These are phyloP conservation scores for Hypanus sabinus DNA, from an alignment of 2,113 vertebrate species.

Conservation along the genomic window DNA sequence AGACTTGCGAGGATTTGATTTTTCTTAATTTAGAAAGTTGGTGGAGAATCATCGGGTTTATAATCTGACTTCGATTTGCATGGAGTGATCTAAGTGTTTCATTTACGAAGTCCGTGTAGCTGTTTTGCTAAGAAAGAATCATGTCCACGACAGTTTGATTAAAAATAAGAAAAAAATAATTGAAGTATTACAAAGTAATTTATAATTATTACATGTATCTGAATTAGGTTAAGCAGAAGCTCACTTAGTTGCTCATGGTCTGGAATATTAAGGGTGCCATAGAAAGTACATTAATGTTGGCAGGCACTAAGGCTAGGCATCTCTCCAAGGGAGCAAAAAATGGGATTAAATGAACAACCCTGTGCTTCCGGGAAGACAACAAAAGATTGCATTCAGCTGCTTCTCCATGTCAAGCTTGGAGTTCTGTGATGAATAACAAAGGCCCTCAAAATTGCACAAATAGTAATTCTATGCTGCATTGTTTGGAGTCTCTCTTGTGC, in stretches of 20 bases:
- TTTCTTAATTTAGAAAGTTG: background rate
- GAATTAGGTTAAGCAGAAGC: background rate
- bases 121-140: background rate
- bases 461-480: background rate
- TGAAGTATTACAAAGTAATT: background rate
- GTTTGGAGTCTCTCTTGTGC: background rate
- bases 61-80: background rate
- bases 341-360: background rate
- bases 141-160: background rate
- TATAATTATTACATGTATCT: background rate
- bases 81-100: background rate
- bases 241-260: background rate
- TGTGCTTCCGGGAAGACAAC: background rate
- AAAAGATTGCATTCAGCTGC: background rate
- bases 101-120: background rate
- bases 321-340: background rate
- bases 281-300: background rate
- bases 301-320: background rate
- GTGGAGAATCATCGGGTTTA: background rate
- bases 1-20: background rate
- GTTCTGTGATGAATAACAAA: background rate
- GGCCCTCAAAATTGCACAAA: slow-evolving; percentile 23
- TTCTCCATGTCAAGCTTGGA: background rate
- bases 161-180: background rate
- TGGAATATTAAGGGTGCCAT: background rate